Percentiles rank a stretch among this genome's conserved stretches.
Conservation (phyloP, 1,140 invertebrate genomes). For the Drosophila parvula region DNA sequence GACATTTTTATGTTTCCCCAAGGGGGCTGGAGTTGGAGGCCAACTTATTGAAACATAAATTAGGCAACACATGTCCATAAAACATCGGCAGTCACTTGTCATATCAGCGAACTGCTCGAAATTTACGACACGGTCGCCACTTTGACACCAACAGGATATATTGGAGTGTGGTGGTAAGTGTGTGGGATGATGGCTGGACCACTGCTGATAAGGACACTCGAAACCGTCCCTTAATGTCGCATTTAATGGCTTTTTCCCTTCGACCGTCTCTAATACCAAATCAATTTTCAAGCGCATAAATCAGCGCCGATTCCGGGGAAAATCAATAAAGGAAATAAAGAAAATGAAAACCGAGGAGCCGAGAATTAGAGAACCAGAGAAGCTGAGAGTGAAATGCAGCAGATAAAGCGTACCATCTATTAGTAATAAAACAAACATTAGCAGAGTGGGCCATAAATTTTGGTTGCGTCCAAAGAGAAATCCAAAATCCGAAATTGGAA, state of each 20-base stretch:
- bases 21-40: conserved; percentile 20
- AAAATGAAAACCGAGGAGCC: conserved; percentile 3
- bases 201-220: conserved; percentile 53
- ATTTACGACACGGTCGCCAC: conserved; percentile 63
- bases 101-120: conserved; percentile 61
- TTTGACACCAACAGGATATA: conserved; percentile 24
- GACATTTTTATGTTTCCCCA: conserved; percentile 68
- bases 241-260: conserved; percentile 49
- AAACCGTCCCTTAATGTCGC: conserved; percentile 56
- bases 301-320: conserved; percentile 44
- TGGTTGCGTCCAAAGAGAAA: conserved; percentile 10
- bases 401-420: conserved; percentile 69
- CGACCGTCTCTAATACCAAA: conserved; percentile 55
- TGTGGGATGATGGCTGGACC: conserved; percentile 25
- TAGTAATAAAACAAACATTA: conserved; percentile 61
- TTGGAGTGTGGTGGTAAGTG: conserved; percentile 16
- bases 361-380: background rate
- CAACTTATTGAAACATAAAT: conserved; percentile 77
- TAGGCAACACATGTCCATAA: conserved; percentile 77
- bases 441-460: conserved; percentile 51
- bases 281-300: conserved; percentile 73
- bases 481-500: conserved; percentile 18
- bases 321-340: conserved; percentile 43
- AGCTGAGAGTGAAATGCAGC: conserved; percentile 13
- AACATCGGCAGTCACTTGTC: conserved; percentile 72